Base-by-base conservation (phyloP, 2,888 invertebrate species). In the Dynastes grantii region DNA sequence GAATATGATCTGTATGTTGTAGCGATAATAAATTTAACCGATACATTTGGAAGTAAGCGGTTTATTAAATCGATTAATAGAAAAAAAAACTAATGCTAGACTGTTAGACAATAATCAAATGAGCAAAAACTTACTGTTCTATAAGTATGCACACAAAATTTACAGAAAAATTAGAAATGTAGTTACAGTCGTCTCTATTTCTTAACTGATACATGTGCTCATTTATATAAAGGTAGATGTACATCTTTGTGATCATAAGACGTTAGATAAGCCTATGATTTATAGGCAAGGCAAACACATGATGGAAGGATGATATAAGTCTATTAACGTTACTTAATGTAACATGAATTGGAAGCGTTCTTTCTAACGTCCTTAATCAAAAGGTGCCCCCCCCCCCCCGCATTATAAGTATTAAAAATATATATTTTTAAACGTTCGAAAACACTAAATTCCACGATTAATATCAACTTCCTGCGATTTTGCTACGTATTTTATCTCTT, bases 401-500 rank as follows among this genome's bases (percentile, higher is more conserved):
- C 22, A 22, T 22, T 16, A 22, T 22, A 16, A n/a, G 5, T 16
- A 27, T 22, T 58, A 22, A 58, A 58, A 22, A 22, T 22, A 58
- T 58, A 2, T 16, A 16, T 58, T 37, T 37, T 37, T 37, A 4
- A 22, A 22, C n/a, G 22, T 58, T 22, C 55, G 22, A 58, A 22
- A 58, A 58, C 8, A 9, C 4, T n/a, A 58, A 58, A 58, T 22
- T 22, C 55, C 6, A 58, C 8, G 8, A 22, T 22, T 58, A 58
- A 58, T 22, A 58, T 58, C 22, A 8, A 58, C 11, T 63, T 63
- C 63, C 63, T 63, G 63, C 13, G 32, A 51, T 51, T 68, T 6
- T n/a, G 13, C 13, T 29, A 11, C n/a, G 16, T 27, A 68, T 49
- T 22, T 67, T 68, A 68, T 68, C 65, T 65, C n/a, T 45, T 22